Conservation (phyloP, 2,113 vertebrate species). For the Ardeotis arabs region DNA sequence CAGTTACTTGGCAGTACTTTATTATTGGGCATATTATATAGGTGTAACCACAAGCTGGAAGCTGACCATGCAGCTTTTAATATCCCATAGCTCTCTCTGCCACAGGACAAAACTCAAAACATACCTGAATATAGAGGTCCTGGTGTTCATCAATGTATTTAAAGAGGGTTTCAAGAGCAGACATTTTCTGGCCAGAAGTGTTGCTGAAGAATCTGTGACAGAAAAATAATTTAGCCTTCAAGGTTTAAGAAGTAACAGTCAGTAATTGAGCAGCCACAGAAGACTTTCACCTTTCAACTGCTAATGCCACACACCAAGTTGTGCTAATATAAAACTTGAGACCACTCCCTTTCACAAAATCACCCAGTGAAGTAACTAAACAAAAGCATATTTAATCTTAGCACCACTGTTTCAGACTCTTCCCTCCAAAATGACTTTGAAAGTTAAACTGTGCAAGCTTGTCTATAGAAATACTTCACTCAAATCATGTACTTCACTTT, state of each 20-base stretch:
- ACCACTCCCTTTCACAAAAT: background rate
- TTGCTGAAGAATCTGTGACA: background rate
- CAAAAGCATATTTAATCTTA: background rate
- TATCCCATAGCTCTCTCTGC: background rate
- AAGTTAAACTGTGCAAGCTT: background rate
- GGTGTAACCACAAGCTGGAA: background rate
- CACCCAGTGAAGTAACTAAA: background rate
- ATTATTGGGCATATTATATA: background rate
- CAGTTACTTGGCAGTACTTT: background rate
- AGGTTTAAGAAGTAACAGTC: background rate
- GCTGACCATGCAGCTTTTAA: background rate
- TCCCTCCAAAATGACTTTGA: background rate
- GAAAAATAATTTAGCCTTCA: background rate
- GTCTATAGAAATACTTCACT: background rate
- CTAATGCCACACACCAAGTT: background rate
- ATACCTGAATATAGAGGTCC: constrained; percentile 90
- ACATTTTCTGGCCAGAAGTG: constrained; percentile 75
- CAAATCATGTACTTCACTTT: background rate
- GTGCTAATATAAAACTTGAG: background rate
- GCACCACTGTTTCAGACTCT: background rate
- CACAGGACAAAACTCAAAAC: background rate
- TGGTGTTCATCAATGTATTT: constrained; percentile 91
- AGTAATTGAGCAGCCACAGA: background rate
- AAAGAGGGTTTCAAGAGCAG: constrained; percentile 82
- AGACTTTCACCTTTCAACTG: background rate